Evolutionary conservation across 2,797 vertebrate species (phyloP), one percentile per base, ranked within the genome.

Genomic region (Corythornis leucogaster): DNA sequence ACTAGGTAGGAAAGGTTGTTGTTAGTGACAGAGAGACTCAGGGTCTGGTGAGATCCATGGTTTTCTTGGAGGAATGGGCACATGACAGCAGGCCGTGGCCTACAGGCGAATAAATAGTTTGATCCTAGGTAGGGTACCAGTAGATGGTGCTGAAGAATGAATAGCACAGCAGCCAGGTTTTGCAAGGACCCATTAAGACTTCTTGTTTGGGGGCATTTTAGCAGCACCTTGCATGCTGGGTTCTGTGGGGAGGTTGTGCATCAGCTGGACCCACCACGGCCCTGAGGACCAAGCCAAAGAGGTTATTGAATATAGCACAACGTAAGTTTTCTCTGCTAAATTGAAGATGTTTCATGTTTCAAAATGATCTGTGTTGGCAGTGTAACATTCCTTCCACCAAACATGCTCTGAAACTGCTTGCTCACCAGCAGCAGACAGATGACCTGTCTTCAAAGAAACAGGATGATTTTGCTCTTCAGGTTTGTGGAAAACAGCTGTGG

Each of bases 401-500:
- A 50, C 24, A 21, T 55, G 61, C 78, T 78, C 57, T 78, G 75
- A 84, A 76, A 59, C 35, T 42, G 67, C 79, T 87, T 89, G 40
- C 55, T 90, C 43, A 20, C 54, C 78, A 54, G 40, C 1, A 18
- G 13, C 38, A 40, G 38, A 40, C 38, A 38, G 93, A 94, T 95
- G 84, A 74, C 55, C 84, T 75, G 2, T 95, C 94, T 97, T 98
- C 97, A 97, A 95, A 97, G 96, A 95, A 93, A 64, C 84, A 48
- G 69, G 80, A 89, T 62, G 92, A 89, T 92, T 89, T 89, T 22
- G 74, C 92, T 97, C 93, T 96, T 95, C 90, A 93, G 92, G 53
- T 96, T 95, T 53, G 88, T 96, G 93, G 96, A 96, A 97, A 97
- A 95, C 94, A 96, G 87, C 95, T 96, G 95, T 95, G 94, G 95